Evolutionary conservation across 1,140 invertebrate species (phyloP), one percentile per base, ranked within the genome.

Genomic region (Acarapis woodi): DNA sequence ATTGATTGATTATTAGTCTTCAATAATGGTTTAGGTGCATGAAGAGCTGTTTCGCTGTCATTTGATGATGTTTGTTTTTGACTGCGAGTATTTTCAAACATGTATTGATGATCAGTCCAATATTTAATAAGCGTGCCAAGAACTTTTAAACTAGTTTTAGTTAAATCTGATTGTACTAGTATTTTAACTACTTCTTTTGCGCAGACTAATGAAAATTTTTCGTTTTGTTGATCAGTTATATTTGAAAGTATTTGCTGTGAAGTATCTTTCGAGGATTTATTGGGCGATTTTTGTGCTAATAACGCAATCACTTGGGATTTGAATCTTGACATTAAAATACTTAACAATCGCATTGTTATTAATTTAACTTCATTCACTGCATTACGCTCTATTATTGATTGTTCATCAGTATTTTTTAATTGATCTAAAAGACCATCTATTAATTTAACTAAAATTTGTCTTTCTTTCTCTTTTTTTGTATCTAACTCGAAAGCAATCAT

Each of bases 401-500:
- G 35, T 12, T 41, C 38, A 42, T 53, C 50, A 42, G 52, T 50
- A 48, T 83, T 70, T 47, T 78, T 66, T 16, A 90, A 54, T 51
- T 83, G 74, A 10, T 66, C 62, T 0, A 83, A 65, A 1, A 87
- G 54, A 0, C 69, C 62, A 28, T 63, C 61, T 0, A 90, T 59
- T 5, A 88, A 56, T 5, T 63, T 62, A 43, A 79, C 71, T 1
- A 88, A 57, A 21, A 72, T 72, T 1, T 61, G 58, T 44, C 67
- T 65, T 47, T 87, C 79, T 31, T 67, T 64, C 44, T 82, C 77
- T 10, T 72, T 68, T 48, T 68, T 68, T 3, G 70, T 70, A 54
- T 87, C 79, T 6, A 90, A 60, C 55, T 90, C 82, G 30, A 71
- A 70, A 3, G 79, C 78, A 21, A 93, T 58, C 26, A 28, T 35